Evolutionary conservation across 2,113 vertebrate genomes (phyloP), one percentile per base, ranked within the genome.

Genomic region (Hydropotes inermis): DNA sequence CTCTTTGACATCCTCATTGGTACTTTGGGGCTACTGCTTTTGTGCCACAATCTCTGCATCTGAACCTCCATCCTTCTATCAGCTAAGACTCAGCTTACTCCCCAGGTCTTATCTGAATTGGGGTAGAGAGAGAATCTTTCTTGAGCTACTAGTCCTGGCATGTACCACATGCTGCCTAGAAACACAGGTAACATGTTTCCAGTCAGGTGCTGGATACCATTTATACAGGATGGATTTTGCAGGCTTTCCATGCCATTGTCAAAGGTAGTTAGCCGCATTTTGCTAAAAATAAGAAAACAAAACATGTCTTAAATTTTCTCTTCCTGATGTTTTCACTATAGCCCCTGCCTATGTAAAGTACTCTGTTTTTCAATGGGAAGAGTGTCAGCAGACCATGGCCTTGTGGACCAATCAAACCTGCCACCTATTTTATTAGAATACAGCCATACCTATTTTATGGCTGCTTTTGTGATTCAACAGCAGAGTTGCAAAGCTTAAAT

Each of bases 281-380:
- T 91, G 39, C 94, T 87, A 87, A 93, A 79, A 39, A 87, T 74
- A 94, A 61, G 70, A 91, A 95, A 88, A 88, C 30, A 86, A 91
- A 91, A 87, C n/a, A 45, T 64, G 19, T 85, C 61, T 96, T 94
- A 23, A 30, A 45, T 95, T 33, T 95, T n/a, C 47, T 64, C 36
- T 87, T 83, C 10, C 70, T 89, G 39, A 33, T 92, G 87, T 55
- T 87, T 83, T 87, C 27, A 2, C 39, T 74, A 5, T 17, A 17
- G 47, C 61, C 30, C 21, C 74, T 87, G 78, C 19, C 17, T 36
- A 39, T 30, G 36, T 61, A 86, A 67, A 28, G 57, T 12, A 52
- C 50, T 52, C 33, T 7, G 54, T 6, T n/a, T 82, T 82, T 82
- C 47, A 82, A 25, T 36, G 33, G 11, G 11, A 54, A 82, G 19